These are phyloP conservation scores for Antrozous pallidus DNA, from an alignment of 2,797 vertebrate species.

Conservation along the genomic window DNA sequence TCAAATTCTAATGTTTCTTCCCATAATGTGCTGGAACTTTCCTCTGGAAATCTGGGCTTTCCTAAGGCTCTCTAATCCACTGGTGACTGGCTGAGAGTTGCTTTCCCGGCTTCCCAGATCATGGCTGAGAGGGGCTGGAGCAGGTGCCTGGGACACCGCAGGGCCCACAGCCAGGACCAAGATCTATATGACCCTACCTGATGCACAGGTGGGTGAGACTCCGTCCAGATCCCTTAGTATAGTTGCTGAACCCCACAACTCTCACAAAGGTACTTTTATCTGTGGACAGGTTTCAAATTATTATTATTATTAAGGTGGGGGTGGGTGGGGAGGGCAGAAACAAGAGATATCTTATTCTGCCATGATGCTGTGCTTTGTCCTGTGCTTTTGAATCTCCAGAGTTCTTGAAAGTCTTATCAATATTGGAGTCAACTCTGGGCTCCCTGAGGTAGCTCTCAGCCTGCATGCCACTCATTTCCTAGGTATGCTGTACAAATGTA, in stretches of 20 bases:
- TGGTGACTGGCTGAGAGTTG: not conserved
- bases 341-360: fast-evolving
- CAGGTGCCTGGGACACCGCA: fast-evolving
- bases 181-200: not conserved
- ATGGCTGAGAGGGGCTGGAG: not conserved
- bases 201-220: not conserved
- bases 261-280: not conserved
- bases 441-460: fast-evolving
- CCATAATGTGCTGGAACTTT: not conserved
- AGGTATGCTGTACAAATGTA: not conserved
- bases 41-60: not conserved
- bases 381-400: too few species aligned
- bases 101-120: not conserved
- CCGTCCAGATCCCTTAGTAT: not conserved
- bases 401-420: not conserved
- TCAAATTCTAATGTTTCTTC: not conserved
- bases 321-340: not conserved
- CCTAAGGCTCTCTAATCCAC: not conserved
- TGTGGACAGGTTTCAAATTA: not conserved
- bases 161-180: not conserved
- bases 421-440: not conserved
- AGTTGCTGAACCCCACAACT: too few species aligned
- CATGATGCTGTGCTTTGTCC: not conserved
- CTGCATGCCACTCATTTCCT: not conserved
- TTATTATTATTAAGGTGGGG: not conserved